Base-by-base conservation (phyloP, 2,888 invertebrate genomes). In the Stenolophus ochropezus region DNA sequence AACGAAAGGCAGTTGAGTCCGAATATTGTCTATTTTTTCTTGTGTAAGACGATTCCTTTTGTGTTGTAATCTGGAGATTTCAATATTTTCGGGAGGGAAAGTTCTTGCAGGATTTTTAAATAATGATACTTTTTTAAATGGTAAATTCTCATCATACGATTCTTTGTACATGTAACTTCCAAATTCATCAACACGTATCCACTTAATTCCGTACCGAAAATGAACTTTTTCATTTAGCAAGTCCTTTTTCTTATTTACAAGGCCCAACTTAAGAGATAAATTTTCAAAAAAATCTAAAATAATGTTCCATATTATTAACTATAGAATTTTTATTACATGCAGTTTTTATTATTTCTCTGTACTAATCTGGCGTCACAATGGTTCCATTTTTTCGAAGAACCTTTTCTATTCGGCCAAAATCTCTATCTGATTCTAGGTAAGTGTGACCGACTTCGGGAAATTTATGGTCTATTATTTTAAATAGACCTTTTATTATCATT, bases 401-500 rank as follows among this genome's bases (percentile, higher is more conserved):
- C 80, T 86, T 86, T 84, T 86, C 86, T 20, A 85, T 85, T 18
- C 84, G 79, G 51, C 85, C 86, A 84, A 86, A 86, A 83, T 86
- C 85, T 74, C 85, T 20, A 75, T 86, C 86, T 20, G 85, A 85
- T 82, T 87, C 87, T 61, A 86, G 82, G 83, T 85, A 86, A n/a
- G 85, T 85, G 83, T 86, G 86, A 5, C 86, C 86, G 21, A 86
- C 86, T 82, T 85, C 86, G 4, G 87, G 86, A 83, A 86, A 87
- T 83, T 87, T 87, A 82, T 87, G 86, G 53, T 87, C 86, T 21
- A 86, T 86, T 8, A 82, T 78, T 82, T 86, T 84, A 82, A 85
- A 86, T 61, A 83, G 81, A 49, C 84, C 84, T 83, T 85, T 86
- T 49, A 84, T 69, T 25, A 86, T 85, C 82, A 85, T 84, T 75